Conservation (phyloP, 2,113 vertebrate species). For the Carassius gibelio region DNA sequence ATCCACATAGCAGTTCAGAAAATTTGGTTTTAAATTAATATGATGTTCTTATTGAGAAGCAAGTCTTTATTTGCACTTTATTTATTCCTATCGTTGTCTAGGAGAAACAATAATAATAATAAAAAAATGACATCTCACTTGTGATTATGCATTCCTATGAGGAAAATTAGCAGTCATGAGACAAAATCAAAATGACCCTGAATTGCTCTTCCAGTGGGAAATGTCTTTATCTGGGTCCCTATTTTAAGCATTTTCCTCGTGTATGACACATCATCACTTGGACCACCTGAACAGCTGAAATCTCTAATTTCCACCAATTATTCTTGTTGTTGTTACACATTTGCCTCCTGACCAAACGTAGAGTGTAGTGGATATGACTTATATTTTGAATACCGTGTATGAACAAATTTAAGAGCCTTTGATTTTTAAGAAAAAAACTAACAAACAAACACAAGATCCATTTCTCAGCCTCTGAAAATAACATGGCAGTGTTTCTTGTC, state of each 20-base stretch:
- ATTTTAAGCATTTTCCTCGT: conserved; percentile 10
- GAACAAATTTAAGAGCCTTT: too few species aligned
- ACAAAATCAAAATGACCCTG: neutral
- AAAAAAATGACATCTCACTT: neutral
- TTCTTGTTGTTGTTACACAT: neutral
- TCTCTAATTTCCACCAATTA: conserved; percentile 24
- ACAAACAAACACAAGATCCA: neutral
- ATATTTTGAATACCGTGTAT: neutral
- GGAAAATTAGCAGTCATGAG: neutral
- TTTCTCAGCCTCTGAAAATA: neutral
- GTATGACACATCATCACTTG: neutral
- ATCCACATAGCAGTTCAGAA: too few species aligned
- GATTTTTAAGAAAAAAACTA: too few species aligned
- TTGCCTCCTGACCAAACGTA: neutral
- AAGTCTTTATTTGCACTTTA: neutral
- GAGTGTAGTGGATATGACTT: neutral
- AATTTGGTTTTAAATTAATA: too few species aligned
- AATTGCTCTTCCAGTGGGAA: conserved; percentile 17
- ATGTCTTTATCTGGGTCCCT: neutral
- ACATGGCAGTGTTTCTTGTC: neutral
- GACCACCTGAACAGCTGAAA: neutral
- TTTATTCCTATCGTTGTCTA: neutral
- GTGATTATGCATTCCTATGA: neutral
- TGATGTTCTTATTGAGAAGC: neutral
- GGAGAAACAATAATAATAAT: neutral